Percentiles rank a stretch among this genome's conserved stretches.
phyloP scores from a whole-genome alignment of 2,888 invertebrate species.

The Platycheirus rosarum region DNA sequence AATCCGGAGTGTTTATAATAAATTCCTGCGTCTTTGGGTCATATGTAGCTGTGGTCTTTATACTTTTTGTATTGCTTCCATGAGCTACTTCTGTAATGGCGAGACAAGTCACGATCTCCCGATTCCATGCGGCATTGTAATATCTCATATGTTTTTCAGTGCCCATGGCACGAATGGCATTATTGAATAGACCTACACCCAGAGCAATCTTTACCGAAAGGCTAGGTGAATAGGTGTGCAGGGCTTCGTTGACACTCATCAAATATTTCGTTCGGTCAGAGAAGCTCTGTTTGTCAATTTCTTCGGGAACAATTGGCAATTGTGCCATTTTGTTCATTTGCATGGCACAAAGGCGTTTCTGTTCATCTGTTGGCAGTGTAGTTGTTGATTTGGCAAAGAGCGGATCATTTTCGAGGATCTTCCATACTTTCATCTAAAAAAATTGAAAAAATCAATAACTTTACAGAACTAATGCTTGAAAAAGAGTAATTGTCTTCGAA shows the following conservation, averaged over 20 bases:
- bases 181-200: conserved; percentile 89
- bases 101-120: conserved; percentile 91
- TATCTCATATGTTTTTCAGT: conserved; percentile 89
- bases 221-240: conserved; percentile 87
- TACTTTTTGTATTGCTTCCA: conserved; percentile 95
- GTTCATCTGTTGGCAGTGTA: conserved; percentile 88
- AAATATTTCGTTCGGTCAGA: conserved; percentile 87
- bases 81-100: conserved; percentile 97
- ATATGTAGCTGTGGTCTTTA: conserved; percentile 95
- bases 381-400: conserved; percentile 87
- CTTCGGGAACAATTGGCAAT: conserved; percentile 86
- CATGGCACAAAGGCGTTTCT: conserved; percentile 87
- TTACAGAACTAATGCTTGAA: conserved; percentile 6
- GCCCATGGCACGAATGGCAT: conserved; percentile 89
- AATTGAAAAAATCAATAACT: background rate
- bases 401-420: conserved; percentile 90
- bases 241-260: conserved; percentile 90
- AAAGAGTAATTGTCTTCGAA: too few relatives aligned
- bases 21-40: conserved; percentile 90
- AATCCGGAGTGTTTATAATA: conserved; percentile 94
- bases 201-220: conserved; percentile 91
- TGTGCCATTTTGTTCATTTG: conserved; percentile 87
- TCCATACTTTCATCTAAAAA: conserved; percentile 90
- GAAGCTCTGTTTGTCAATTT: conserved; percentile 86
- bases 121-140: conserved; percentile 87